Conservation (phyloP, 2,888 invertebrate genomes). For the Onchidella celtica region DNA sequence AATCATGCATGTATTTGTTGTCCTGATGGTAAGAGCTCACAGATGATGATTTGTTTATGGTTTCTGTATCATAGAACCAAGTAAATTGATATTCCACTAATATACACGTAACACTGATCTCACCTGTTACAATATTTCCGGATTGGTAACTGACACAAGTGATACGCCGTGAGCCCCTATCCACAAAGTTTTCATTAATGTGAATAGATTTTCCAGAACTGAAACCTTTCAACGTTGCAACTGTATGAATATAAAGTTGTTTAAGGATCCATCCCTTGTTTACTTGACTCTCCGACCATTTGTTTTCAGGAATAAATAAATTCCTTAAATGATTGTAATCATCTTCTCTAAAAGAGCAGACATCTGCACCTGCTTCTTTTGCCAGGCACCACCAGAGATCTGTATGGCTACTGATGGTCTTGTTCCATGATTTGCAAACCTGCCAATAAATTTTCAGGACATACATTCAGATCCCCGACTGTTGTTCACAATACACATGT, state of each 20-base stretch:
- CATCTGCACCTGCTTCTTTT: constrained; percentile 30
- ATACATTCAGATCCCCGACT: neutral
- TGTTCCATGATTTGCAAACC: constrained; percentile 45
- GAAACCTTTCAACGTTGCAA: constrained; percentile 14
- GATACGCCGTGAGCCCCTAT: constrained; percentile 38
- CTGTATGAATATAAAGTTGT: neutral
- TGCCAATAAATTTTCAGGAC: neutral
- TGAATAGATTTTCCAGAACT: constrained; percentile 1
- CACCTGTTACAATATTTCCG: constrained; percentile 39
- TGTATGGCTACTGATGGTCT: constrained; percentile 20
- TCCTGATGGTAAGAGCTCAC: no score
- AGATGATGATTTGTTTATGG: no score
- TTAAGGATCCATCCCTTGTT: constrained; percentile 15
- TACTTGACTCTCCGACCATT: neutral
- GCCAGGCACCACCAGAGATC: constrained; percentile 28
- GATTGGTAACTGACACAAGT: constrained; percentile 34
- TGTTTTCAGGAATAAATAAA: neutral
- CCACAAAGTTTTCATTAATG: constrained; percentile 31
- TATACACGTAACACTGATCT: no score
- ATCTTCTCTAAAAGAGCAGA: neutral
- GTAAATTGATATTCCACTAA: no score
- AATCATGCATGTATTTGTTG: no score
- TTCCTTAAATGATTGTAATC: neutral
- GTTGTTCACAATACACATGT: neutral
- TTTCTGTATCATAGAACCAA: no score